Base-by-base conservation (phyloP, 2,888 invertebrate species). In the Panopea generosa region DNA sequence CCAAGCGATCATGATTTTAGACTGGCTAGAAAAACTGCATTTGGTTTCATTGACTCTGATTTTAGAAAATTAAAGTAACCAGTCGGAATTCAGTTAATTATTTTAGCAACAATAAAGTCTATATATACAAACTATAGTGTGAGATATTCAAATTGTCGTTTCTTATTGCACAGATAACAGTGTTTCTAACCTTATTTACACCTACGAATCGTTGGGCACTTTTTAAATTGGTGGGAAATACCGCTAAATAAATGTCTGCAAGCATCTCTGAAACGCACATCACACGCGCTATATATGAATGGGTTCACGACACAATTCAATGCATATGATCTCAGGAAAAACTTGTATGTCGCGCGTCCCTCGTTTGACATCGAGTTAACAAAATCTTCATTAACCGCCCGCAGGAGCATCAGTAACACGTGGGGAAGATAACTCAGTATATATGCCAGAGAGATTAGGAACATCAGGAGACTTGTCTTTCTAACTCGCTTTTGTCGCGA, bases 231-330 rank as follows among this genome's bases (percentile, higher is more conserved):
- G 11, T 33, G 33, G 11, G 6, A 7, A 4, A 4, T 33, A 11
- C 33, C 33, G 11, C 33, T 33, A 33, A 33, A 33, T 33, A 33
- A 16, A 9, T 4, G 7, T 16, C 45, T 45, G 16, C 45, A 45
- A 16, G 45, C 45, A n/a, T 20, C 6, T 18, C 45, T 6, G 45
- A 84, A 83, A 33, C 72, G 61, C 14, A 24, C 33, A 55, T 77
- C 81, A 49, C 79, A 81, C 56, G 83, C 79, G 49, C 81, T 77
- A 77, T 87, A 87, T 24, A 87, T 83, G 33, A 87, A 68, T 0
- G 86, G 84, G 49, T 86, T 86, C 11, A 83, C 62, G 1, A 83
- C 80, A 50, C 84, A 77, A 56, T 83, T 82, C 20, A 84, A 24
- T 27, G 75, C 78, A 43, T 83, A 84, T 1, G 82, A 82, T 1